Conservation (phyloP, 2,888 invertebrate species). For the Pristionchus arcanus region DNA sequence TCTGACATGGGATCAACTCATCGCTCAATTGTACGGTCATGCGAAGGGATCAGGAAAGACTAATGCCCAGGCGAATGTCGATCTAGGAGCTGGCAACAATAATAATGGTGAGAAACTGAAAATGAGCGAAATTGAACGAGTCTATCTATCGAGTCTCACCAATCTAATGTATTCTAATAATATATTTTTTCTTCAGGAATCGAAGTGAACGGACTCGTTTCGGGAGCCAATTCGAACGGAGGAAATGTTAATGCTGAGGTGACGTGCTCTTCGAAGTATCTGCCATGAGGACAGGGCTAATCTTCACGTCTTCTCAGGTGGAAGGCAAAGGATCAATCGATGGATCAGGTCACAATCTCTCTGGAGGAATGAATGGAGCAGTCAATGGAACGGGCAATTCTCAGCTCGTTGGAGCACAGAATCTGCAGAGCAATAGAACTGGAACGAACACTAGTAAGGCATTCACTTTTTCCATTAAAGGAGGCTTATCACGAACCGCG, state of each 20-base stretch:
- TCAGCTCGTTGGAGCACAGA: constrained; percentile 68
- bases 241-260: constrained; percentile 68
- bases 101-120: constrained; percentile 57
- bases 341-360: constrained; percentile 58
- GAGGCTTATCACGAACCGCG: too few relatives aligned
- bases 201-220: constrained; percentile 69
- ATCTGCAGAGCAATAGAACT: constrained; percentile 64
- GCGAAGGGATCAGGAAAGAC: constrained; percentile 67
- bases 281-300: not conserved
- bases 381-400: constrained; percentile 68
- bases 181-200: constrained; percentile 60
- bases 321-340: constrained; percentile 66
- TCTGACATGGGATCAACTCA: constrained; percentile 66
- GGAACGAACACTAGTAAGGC: constrained; percentile 60
- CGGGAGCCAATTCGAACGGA: constrained; percentile 63
- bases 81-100: constrained; percentile 65
- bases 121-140: too few relatives aligned
- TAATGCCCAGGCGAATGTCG: constrained; percentile 70
- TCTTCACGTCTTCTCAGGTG: constrained; percentile 30
- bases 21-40: constrained; percentile 66
- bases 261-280: not conserved
- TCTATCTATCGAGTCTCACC: too few relatives aligned
- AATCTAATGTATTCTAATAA: not conserved
- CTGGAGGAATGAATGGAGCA: constrained; percentile 66
- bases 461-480: not conserved